phyloP scores from a whole-genome alignment of 1,140 invertebrate genomes.

The Heliconius nattereri region DNA sequence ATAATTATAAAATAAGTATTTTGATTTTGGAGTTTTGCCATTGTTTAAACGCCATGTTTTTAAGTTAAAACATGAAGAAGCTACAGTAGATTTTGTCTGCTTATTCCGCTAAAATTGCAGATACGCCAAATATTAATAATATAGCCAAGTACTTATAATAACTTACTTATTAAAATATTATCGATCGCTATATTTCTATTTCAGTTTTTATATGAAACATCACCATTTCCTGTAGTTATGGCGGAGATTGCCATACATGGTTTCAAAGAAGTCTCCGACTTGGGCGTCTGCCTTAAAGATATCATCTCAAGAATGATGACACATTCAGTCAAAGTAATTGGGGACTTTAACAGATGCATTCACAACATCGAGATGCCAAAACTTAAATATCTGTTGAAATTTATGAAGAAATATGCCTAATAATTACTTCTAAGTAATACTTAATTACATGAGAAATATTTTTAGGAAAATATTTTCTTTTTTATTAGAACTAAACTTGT shows the following conservation, averaged over 20 bases:
- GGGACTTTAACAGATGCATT: constrained; percentile 75
- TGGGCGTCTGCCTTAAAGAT: constrained; percentile 74
- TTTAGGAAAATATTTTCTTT: constrained; percentile 22
- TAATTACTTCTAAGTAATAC: not conserved
- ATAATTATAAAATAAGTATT: no score
- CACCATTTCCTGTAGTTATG: constrained; percentile 77
- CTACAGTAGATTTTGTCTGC: no score
- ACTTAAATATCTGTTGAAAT: constrained; percentile 73
- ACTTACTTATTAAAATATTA: no score
- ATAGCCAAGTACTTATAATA: no score
- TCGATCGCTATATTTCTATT: constrained; percentile 27
- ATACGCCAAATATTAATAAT: no score
- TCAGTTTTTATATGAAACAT: constrained; percentile 76
- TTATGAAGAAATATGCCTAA: constrained; percentile 75
- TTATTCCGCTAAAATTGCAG: no score
- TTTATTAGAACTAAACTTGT: not conserved
- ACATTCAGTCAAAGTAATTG: constrained; percentile 75
- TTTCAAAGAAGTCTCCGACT: constrained; percentile 75
- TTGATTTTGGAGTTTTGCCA: no score
- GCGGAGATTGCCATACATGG: constrained; percentile 75
- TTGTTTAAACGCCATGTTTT: no score
- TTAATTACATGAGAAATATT: not conserved
- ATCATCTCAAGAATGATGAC: constrained; percentile 79
- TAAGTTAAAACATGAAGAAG: no score
- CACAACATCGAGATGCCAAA: constrained; percentile 78